These are phyloP conservation scores for Heterotilapia buettikoferi DNA, from an alignment of 2,113 vertebrate genomes.

Conservation along the genomic window DNA sequence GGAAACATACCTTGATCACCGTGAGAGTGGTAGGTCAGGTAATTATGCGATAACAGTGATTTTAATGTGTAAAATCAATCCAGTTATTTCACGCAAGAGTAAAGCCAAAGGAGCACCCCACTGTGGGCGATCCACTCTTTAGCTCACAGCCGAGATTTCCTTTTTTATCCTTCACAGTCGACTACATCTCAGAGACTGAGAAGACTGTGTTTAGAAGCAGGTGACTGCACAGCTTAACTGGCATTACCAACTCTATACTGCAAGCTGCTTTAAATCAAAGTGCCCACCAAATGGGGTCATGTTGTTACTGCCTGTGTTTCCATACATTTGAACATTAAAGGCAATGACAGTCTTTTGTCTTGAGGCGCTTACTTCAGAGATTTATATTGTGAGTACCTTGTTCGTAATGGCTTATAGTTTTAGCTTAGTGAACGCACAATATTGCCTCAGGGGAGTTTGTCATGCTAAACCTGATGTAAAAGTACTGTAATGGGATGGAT, in stretches of 20 bases:
- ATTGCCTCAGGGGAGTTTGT: neutral
- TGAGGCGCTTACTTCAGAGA: neutral
- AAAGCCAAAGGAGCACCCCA: neutral
- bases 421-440: neutral
- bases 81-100: neutral
- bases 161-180: neutral
- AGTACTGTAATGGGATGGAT: constrained; percentile 17
- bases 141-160: neutral
- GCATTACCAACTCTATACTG: neutral
- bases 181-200: neutral
- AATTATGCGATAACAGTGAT: neutral
- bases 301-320: neutral
- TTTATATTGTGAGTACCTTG: neutral
- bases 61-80: neutral
- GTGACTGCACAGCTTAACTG: neutral
- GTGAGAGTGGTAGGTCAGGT: neutral
- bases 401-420: constrained; percentile 9
- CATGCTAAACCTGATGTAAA: constrained; percentile 16
- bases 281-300: neutral
- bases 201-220: constrained; percentile 4
- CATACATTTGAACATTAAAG: constrained; percentile 14
- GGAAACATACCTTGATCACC: neutral
- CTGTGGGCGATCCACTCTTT: neutral
- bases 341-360: neutral
- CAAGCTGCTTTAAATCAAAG: constrained; percentile 4